phyloP scores from a whole-genome alignment of 53 echinoderm and acorn worm genomes.

The Paracentrotus lividus region DNA sequence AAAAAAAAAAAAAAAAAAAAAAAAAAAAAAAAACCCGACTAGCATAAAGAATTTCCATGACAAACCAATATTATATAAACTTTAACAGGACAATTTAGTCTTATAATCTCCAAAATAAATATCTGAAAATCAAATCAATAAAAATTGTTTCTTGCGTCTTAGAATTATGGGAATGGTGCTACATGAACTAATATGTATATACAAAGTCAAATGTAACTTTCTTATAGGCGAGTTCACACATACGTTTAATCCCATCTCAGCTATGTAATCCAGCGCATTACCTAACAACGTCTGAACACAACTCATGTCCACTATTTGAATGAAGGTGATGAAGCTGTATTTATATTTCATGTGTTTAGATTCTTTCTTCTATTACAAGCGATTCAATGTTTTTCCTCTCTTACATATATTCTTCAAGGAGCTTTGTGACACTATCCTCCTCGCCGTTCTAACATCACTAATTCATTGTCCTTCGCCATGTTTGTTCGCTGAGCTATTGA shows the following conservation, averaged over 20 bases:
- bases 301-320: background rate
- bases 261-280: background rate
- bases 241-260: background rate
- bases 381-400: background rate
- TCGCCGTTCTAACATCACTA: background rate
- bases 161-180: background rate
- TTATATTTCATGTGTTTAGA: conserved; percentile 51
- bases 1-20: too few species aligned
- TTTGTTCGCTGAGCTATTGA: conserved; percentile 42
- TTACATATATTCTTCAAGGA: background rate
- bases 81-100: too few species aligned
- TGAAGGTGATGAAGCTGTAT: background rate
- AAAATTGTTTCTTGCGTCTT: background rate
- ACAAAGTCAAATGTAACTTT: background rate
- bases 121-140: background rate
- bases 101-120: too few species aligned
- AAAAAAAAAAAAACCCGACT: too few species aligned
- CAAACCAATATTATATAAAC: too few species aligned
- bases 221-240: background rate
- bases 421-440: background rate
- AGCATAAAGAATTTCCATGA: too few species aligned
- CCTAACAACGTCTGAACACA: background rate
- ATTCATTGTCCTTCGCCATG: conserved; percentile 16
- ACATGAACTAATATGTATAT: background rate
- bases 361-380: background rate